Conservation (phyloP, 2,797 vertebrate species). For the Mormyrops boulengeri region DNA sequence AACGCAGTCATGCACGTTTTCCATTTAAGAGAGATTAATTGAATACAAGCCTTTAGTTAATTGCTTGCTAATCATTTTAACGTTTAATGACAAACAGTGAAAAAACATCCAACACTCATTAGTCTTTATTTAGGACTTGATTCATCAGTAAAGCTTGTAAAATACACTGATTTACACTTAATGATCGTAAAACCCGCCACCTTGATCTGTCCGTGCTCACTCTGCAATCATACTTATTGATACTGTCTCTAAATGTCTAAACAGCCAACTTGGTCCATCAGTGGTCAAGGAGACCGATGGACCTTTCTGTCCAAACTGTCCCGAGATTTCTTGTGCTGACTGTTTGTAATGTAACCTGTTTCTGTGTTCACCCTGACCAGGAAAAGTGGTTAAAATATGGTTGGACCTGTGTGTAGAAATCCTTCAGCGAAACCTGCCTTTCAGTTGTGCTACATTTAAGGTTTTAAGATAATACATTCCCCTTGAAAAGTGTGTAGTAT, state of each 20-base stretch:
- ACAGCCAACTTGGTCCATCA: not conserved
- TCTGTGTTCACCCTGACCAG: not conserved
- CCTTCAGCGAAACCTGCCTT: not conserved
- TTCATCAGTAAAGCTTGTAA: not conserved
- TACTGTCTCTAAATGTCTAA: not conserved
- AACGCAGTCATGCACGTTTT: not conserved
- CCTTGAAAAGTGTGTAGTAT: not conserved
- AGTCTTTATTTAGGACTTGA: not conserved
- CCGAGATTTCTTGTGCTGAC: not conserved
- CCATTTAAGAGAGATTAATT: not conserved
- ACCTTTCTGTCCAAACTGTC: not conserved
- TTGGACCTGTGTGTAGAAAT: not conserved
- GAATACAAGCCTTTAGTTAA: not conserved
- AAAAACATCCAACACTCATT: not conserved
- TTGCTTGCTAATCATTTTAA: not conserved
- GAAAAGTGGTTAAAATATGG: not conserved
- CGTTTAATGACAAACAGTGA: not conserved
- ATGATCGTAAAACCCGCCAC: not conserved
- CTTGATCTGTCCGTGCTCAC: not conserved
- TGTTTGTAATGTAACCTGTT: not conserved
- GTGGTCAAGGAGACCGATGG: not conserved
- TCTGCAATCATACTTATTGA: not conserved
- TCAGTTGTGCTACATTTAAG: not conserved
- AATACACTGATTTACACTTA: not conserved
- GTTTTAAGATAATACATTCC: not conserved